These are phyloP conservation scores for Ciconia boyciana DNA, from an alignment of 2,113 vertebrate species.

Conservation along the genomic window DNA sequence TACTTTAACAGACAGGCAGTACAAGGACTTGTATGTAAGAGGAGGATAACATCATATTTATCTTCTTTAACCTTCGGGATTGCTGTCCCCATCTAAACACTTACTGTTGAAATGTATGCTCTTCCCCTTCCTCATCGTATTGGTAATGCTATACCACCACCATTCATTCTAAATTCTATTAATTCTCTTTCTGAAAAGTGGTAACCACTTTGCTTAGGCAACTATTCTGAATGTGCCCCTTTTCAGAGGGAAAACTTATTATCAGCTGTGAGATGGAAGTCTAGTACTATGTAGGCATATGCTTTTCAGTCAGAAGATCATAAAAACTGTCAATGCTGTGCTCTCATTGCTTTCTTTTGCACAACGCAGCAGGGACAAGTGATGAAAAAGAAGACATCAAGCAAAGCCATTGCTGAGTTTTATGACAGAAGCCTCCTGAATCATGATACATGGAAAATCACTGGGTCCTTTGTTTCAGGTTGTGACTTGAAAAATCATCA, in stretches of 20 bases:
- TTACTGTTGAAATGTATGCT: not conserved
- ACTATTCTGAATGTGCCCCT: not conserved
- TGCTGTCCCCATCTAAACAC: not conserved
- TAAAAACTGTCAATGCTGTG: not conserved
- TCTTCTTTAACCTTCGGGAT: not conserved
- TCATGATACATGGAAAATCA: not conserved
- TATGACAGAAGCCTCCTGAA: not conserved
- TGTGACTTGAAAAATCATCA: not conserved
- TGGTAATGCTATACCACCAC: not conserved
- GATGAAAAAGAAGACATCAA: not conserved
- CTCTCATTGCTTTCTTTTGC: not conserved
- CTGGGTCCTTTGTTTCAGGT: not conserved
- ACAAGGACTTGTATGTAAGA: not conserved
- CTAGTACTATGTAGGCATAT: not conserved
- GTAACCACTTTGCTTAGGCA: not conserved
- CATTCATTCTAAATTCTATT: not conserved
- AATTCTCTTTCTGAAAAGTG: not conserved
- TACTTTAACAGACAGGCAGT: not conserved
- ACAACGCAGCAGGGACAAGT: not conserved
- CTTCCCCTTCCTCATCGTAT: not conserved
- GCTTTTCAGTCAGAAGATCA: not conserved
- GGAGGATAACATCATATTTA: not conserved
- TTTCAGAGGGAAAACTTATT: not conserved
- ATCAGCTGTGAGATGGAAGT: not conserved
- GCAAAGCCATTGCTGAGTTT: not conserved